A percentile compares a stretch with the other conserved stretches of the same genome.
Evolutionary conservation across 2,888 invertebrate genomes (phyloP).

Genomic region (Siphlonurus alternatus): DNA sequence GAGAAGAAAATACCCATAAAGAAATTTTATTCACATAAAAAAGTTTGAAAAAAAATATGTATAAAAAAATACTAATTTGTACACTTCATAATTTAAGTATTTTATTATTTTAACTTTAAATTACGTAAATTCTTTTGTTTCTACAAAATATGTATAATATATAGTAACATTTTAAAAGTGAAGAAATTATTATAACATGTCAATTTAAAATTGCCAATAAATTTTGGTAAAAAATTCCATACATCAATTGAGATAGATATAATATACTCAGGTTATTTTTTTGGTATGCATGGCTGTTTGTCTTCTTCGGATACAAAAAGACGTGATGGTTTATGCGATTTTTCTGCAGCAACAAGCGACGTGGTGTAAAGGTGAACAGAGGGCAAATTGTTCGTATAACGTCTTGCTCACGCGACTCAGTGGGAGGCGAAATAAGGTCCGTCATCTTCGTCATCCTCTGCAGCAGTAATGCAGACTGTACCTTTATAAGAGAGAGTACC

Average conservation of each 20-base stretch:
- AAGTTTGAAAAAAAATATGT: too few relatives aligned
- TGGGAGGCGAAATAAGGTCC: not conserved
- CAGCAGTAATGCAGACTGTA: too few relatives aligned
- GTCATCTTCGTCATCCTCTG: too few relatives aligned
- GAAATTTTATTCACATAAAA: too few relatives aligned
- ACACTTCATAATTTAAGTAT: not conserved
- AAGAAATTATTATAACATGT: not conserved
- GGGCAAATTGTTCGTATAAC: not conserved
- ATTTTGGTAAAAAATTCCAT: not conserved
- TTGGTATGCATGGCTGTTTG: too few relatives aligned
- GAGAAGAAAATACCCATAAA: too few relatives aligned
- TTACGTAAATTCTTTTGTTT: not conserved
- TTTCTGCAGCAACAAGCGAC: not conserved
- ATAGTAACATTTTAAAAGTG: not conserved
- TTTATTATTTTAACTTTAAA: not conserved
- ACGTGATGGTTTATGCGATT: not conserved
- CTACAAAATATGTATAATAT: not conserved
- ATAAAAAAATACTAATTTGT: not conserved
- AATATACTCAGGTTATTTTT: too few relatives aligned
- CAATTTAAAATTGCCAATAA: not conserved
- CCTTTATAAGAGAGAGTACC: too few relatives aligned
- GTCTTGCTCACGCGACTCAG: not conserved
- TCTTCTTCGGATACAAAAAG: not conserved
- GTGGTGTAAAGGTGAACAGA: not conserved
- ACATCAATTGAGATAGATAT: not conserved